A percentile compares a stretch with the other conserved stretches of the same genome.
These are phyloP conservation scores for Eilema griseolum DNA, from an alignment of 2,888 invertebrate genomes.

Conservation along the genomic window DNA sequence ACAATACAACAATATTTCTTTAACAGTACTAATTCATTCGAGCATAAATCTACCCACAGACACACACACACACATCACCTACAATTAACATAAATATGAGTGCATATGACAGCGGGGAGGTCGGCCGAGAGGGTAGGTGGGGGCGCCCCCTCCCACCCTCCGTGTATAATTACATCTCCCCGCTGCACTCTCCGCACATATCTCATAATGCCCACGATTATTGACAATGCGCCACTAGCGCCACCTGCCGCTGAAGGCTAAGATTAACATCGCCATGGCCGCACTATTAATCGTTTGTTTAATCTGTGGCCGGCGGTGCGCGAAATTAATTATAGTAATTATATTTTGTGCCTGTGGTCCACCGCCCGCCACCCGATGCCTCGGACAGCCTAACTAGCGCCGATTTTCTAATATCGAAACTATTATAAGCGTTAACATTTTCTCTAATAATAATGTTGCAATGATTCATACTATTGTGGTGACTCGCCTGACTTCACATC, in stretches of 20 bases:
- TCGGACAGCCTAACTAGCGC: background rate
- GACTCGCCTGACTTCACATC: too few relatives aligned
- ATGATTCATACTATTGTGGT: background rate
- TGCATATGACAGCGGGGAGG: conserved; percentile 66
- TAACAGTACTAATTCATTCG: conserved; percentile 8
- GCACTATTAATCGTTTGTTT: conserved; percentile 76
- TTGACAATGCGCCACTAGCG: conserved; percentile 68
- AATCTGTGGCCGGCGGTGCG: conserved; percentile 72
- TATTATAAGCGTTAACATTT: conserved; percentile 1
- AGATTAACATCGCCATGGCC: conserved; percentile 79
- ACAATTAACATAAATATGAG: conserved; percentile 68
- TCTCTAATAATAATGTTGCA: conserved; percentile 15
- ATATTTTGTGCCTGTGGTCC: conserved; percentile 43
- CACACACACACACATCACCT: conserved; percentile 24
- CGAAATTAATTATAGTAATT: conserved; percentile 72
- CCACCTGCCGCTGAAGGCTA: conserved; percentile 80
- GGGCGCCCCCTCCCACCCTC: conserved; percentile 8
- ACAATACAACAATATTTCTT: background rate
- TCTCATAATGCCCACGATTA: conserved; percentile 65
- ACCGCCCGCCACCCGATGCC: background rate
- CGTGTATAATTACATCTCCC: conserved; percentile 62
- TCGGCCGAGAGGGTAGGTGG: conserved; percentile 30
- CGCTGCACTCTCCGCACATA: conserved; percentile 58
- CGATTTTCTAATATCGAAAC: conserved; percentile 16
- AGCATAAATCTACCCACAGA: conserved; percentile 7